Conservation (phyloP, 2,888 invertebrate species). For the Drosophila austrosaltans region DNA sequence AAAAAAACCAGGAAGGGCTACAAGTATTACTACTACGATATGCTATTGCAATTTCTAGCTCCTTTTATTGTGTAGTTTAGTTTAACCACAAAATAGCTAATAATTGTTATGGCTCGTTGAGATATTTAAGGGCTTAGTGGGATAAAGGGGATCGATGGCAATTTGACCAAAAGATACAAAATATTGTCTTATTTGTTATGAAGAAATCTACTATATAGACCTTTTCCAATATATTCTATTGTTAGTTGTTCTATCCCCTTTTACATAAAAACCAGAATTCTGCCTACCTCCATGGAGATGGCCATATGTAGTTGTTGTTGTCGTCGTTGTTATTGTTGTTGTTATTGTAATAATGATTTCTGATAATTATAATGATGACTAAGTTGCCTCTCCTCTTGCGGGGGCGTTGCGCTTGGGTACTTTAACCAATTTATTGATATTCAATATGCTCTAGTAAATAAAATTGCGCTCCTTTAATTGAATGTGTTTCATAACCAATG, state of each 20-base stretch:
- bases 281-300: background rate
- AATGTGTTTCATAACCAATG: slow-evolving; percentile 7
- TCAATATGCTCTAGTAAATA: slow-evolving; percentile 56
- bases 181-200: too few species aligned
- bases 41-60: too few species aligned
- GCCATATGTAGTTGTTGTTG: slow-evolving; percentile 11
- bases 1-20: background rate
- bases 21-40: too few species aligned
- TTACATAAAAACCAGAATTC: background rate
- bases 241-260: too few species aligned
- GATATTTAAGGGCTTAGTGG: background rate
- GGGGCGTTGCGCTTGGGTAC: slow-evolving; percentile 70
- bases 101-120: slow-evolving; percentile 39
- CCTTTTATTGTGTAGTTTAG: background rate
- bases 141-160: too few species aligned
- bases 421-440: slow-evolving; percentile 66
- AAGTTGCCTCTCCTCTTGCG: slow-evolving; percentile 18
- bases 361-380: slow-evolving; percentile 11
- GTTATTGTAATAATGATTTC: slow-evolving; percentile 4
- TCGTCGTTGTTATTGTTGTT: slow-evolving; percentile 26
- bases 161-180: too few species aligned
- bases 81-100: slow-evolving; percentile 35
- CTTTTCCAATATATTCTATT: too few species aligned
- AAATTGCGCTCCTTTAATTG: slow-evolving; percentile 48
- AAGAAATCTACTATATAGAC: too few species aligned